A percentile compares a stretch with the other conserved stretches of the same genome.
These are phyloP conservation scores for Bradypodion pumilum DNA, from an alignment of 2,797 vertebrate species.

Conservation along the genomic window DNA sequence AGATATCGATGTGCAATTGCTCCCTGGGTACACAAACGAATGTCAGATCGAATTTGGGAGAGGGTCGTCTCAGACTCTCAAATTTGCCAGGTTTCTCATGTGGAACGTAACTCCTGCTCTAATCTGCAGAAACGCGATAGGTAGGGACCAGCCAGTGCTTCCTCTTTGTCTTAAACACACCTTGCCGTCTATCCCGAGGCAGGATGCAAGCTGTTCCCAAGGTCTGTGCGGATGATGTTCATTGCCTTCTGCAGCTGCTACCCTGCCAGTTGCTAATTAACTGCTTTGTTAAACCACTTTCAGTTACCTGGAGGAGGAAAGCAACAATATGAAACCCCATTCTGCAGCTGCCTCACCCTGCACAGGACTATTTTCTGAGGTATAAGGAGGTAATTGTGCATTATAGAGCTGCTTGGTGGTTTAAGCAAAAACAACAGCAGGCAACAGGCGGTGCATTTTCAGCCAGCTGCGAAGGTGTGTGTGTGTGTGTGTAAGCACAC, in stretches of 20 bases:
- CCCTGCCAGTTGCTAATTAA: slow-evolving; percentile 8
- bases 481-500: not conserved
- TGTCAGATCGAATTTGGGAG: not conserved
- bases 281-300: slow-evolving; percentile 35
- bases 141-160: not conserved
- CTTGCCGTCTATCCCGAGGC: slow-evolving; percentile 19
- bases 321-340: not conserved
- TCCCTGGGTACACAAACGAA: not conserved
- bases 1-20: not conserved
- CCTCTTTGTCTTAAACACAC: not conserved
- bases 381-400: slow-evolving; percentile 24
- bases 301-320: slow-evolving; percentile 37
- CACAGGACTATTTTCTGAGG: slow-evolving; percentile 8
- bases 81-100: not conserved
- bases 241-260: not conserved
- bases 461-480: slow-evolving; percentile 8
- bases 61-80: too few species aligned
- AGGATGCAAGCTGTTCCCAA: slow-evolving; percentile 32
- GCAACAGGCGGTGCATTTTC: slow-evolving; percentile 15
- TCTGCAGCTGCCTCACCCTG: slow-evolving; percentile 34
- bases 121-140: not conserved
- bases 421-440: slow-evolving; percentile 24
- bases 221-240: not conserved
- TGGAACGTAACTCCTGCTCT: not conserved
- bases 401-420: slow-evolving; percentile 17